Evolutionary conservation across 2,113 vertebrate species (phyloP).

Genomic region (Periophthalmus modestus): DNA sequence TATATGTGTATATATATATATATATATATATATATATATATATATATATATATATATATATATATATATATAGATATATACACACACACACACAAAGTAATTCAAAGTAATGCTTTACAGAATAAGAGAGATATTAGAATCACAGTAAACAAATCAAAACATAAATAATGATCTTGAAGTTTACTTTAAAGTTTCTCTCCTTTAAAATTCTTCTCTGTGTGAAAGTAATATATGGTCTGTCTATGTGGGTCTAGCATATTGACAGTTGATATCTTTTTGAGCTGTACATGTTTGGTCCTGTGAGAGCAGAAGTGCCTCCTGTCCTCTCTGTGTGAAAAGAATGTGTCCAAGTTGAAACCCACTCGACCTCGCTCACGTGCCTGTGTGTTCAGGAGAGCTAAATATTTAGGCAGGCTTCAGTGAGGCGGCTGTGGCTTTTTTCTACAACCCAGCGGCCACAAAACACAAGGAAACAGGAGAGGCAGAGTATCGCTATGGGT

Average conservation of each 20-base stretch:
- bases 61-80: too few relatives aligned
- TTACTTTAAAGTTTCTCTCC: too few relatives aligned
- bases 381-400: constrained; percentile 26
- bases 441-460: background rate
- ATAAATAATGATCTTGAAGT: too few relatives aligned
- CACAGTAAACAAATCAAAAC: too few relatives aligned
- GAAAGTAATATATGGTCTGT: too few relatives aligned
- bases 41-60: too few relatives aligned
- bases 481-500: background rate
- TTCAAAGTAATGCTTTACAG: too few relatives aligned
- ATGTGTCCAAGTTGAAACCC: constrained; percentile 68
- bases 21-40: too few relatives aligned
- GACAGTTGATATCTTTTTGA: background rate
- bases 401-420: background rate
- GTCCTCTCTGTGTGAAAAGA: constrained; percentile 30
- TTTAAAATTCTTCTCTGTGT: too few relatives aligned
- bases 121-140: too few relatives aligned
- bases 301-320: background rate
- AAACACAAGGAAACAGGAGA: constrained; percentile 6
- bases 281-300: constrained; percentile 1
- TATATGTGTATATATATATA: too few relatives aligned
- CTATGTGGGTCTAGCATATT: background rate
- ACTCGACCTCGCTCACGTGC: constrained; percentile 59
- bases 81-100: too few relatives aligned
- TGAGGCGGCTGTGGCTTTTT: constrained; percentile 17